These are phyloP conservation scores for Himalopsyche tibetana DNA, from an alignment of 2,888 invertebrate genomes.

Conservation along the genomic window DNA sequence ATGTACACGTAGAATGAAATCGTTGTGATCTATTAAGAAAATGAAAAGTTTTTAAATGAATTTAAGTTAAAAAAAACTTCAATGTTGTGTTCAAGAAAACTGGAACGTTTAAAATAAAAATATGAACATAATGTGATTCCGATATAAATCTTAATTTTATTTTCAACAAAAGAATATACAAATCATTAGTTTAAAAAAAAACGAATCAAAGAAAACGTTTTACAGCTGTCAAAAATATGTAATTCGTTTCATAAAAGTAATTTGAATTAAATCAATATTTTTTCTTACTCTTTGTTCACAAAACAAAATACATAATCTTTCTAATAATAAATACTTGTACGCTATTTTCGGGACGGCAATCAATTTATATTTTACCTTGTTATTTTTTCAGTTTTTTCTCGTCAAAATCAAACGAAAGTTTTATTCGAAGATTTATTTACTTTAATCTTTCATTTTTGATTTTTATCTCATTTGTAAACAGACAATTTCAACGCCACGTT, in stretches of 20 bases:
- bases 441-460: no score
- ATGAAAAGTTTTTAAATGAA: no score
- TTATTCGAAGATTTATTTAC: no score
- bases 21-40: no score
- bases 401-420: not conserved
- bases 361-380: constrained; percentile 6
- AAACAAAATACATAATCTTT: not conserved
- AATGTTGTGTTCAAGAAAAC: no score
- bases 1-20: no score
- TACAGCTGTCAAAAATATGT: not conserved
- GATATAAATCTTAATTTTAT: not conserved
- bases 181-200: constrained; percentile 11
- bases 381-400: not conserved
- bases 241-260: constrained; percentile 1
- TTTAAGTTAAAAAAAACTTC: no score
- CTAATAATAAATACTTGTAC: not conserved
- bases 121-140: not conserved
- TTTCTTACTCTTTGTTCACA: not conserved
- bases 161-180: not conserved
- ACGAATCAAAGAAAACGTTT: not conserved
- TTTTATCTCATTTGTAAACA: no score
- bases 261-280: constrained; percentile 6
- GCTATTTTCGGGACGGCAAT: not conserved
- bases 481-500: no score
- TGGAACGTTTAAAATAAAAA: not conserved